These are phyloP conservation scores for Parochlus steinenii DNA, from an alignment of 2,888 invertebrate species.

Conservation along the genomic window DNA sequence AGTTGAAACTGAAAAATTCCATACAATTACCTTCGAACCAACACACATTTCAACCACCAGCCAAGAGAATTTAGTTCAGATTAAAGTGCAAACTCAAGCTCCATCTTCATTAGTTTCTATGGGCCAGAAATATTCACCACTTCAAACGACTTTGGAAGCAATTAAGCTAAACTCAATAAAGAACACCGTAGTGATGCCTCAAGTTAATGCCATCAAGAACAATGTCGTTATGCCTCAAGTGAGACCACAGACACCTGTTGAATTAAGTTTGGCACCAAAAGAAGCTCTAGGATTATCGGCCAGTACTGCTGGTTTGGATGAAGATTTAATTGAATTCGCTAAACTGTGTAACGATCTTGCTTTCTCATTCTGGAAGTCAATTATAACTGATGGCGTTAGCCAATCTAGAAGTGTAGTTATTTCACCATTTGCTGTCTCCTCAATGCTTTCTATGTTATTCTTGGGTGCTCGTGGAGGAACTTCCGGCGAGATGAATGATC, in stretches of 20 bases:
- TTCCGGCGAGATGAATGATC: slow-evolving; percentile 80
- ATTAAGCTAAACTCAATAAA: not conserved
- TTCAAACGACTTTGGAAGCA: not conserved
- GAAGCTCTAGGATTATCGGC: slow-evolving; percentile 58
- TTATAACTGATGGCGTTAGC: slow-evolving; percentile 50
- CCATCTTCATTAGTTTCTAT: not conserved
- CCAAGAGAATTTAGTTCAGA: slow-evolving; percentile 10
- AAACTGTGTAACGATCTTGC: slow-evolving; percentile 72
- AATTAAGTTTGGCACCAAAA: slow-evolving; percentile 30
- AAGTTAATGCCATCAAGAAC: slow-evolving; percentile 6
- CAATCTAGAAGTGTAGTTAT: slow-evolving; percentile 59
- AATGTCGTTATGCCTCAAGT: not conserved
- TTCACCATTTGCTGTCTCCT: slow-evolving; percentile 72
- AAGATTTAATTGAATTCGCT: slow-evolving; percentile 60
- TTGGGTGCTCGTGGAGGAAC: slow-evolving; percentile 73
- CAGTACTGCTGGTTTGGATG: slow-evolving; percentile 50
- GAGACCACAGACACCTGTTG: slow-evolving; percentile 1
- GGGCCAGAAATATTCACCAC: not conserved
- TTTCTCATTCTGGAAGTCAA: slow-evolving; percentile 63
- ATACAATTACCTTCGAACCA: not conserved
- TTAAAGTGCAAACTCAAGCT: slow-evolving; percentile 9
- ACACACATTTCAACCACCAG: not conserved
- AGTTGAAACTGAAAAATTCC: not conserved
- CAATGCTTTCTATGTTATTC: slow-evolving; percentile 79
- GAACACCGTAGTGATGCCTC: no score